Conservation (phyloP, 2,888 invertebrate genomes). For the Idaea dimidiata region DNA sequence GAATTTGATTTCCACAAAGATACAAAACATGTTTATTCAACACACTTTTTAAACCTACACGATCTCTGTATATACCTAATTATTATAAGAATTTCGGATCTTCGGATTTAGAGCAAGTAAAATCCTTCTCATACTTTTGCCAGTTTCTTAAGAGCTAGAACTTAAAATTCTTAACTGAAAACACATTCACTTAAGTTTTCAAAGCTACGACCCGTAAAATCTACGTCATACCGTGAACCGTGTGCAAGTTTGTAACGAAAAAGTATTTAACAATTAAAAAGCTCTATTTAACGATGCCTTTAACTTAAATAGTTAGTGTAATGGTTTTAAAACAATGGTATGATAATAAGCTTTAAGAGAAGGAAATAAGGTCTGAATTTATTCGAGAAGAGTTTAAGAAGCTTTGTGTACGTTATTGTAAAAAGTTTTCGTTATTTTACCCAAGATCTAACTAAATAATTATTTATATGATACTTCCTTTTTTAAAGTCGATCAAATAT, state of each 20-base stretch:
- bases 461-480: background rate
- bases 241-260: background rate
- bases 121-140: too few species aligned
- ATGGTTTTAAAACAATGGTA: conserved; percentile 5
- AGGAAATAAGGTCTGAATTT: background rate
- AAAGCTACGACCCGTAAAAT: background rate
- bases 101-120: too few species aligned
- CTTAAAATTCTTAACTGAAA: background rate
- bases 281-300: conserved; percentile 18
- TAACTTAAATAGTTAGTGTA: conserved; percentile 21
- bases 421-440: background rate
- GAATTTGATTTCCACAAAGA: too few species aligned
- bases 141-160: background rate
- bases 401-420: background rate
- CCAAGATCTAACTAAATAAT: background rate
- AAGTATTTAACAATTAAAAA: conserved; percentile 23
- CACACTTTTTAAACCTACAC: too few species aligned
- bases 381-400: background rate
- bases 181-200: background rate
- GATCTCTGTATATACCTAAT: too few species aligned
- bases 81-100: too few species aligned
- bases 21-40: too few species aligned
- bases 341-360: background rate
- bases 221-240: background rate
- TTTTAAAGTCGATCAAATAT: background rate